Base-by-base conservation (phyloP, 2,797 vertebrate species). In the Scomberomorus guttatus region DNA sequence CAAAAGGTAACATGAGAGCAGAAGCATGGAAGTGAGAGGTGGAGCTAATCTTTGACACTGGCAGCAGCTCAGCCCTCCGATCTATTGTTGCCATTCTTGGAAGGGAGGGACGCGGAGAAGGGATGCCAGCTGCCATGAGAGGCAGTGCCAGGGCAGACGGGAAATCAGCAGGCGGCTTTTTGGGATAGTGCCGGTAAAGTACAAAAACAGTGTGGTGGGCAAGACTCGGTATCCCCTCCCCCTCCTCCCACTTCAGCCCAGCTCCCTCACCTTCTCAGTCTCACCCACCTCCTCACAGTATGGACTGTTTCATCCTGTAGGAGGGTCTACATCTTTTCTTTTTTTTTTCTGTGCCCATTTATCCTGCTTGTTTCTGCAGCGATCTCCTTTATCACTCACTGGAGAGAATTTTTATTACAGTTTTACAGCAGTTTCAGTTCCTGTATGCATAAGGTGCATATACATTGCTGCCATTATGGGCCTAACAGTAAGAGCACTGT, bases 111-210 rank as follows among this genome's bases (percentile, higher is more conserved):
- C 20, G 0, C 34, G 52, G 51, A 80, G 69, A 87, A 76, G 56
- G 44, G 67, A 82, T 57, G 81, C 87, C 93, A 94, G 91, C 89
- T 93, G 93, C 85, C 91, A 75, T 25, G 64, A 82, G 75, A 88
- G 74, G 68, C 77, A 77, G 82, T 91, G 91, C 93, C 91, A 92
- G 73, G 91, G 90, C 95, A 96, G 95, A 95, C 82, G 93, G 95
- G 72, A 89, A 87, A 92, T 85, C 94, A 92, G 93, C 92, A 88
- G 91, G 95, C 27, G 87, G 90, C 77, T 80, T 90, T 92, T 81
- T 91, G 89, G 90, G 83, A 91, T 61, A 64, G 72, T 83, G 85
- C 83, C 71, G 75, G 81, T 88, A 88, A 91, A 91, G 78, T 83
- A 88, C 77, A 88, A 89, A 92, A 87, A 89, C 83, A 89, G 69